Evolutionary conservation across 2,113 vertebrate genomes (phyloP).

Genomic region (Psephotus haematonotus): DNA sequence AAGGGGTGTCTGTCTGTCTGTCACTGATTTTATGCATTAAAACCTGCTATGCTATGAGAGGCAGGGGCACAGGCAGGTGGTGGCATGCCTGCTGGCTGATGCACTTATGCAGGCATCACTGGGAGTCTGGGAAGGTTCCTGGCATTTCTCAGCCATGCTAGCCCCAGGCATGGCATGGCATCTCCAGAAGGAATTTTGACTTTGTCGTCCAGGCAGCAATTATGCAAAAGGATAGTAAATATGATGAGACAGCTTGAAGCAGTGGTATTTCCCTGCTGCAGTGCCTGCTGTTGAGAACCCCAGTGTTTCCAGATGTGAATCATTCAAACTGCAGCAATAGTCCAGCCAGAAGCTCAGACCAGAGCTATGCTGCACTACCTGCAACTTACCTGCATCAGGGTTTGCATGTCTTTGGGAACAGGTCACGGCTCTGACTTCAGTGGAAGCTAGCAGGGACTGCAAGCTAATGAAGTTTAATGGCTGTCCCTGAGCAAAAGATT

Average conservation of each 20-base stretch:
- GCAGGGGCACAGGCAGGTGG: neutral
- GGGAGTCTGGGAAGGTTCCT: neutral
- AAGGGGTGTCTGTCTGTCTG: fast-evolving
- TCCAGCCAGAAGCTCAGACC: neutral
- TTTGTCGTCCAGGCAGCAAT: neutral
- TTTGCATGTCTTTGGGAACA: neutral
- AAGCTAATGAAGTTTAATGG: neutral
- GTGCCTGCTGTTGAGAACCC: neutral
- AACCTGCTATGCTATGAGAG: fast-evolving
- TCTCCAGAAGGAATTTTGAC: neutral
- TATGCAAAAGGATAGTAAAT: neutral
- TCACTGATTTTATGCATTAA: neutral
- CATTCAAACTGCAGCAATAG: neutral
- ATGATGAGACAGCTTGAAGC: neutral
- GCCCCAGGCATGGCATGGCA: neutral
- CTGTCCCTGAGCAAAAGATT: neutral
- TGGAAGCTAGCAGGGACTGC: neutral
- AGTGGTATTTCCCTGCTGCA: neutral
- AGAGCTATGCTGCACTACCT: neutral
- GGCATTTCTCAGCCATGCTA: neutral
- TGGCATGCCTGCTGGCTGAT: neutral
- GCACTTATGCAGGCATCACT: neutral
- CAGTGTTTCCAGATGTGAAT: neutral
- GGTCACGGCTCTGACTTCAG: neutral
- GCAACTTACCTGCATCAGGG: neutral